Percentiles rank a stretch among this genome's conserved stretches.
These are phyloP conservation scores for Cephus pulcher DNA, from an alignment of 2,888 invertebrate species.

Conservation along the genomic window DNA sequence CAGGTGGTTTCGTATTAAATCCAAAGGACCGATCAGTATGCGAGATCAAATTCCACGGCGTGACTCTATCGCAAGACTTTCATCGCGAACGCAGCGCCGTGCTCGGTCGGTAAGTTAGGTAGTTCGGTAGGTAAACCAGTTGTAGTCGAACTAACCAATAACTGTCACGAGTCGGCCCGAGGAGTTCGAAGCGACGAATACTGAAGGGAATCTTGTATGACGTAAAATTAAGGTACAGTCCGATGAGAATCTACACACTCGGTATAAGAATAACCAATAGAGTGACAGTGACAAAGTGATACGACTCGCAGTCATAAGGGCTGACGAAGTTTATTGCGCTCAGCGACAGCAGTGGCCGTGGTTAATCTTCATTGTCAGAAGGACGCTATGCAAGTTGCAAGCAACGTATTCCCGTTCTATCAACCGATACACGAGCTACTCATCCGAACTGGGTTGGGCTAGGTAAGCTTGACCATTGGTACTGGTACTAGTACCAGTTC, in stretches of 20 bases:
- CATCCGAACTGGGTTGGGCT: neutral
- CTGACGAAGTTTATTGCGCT: neutral
- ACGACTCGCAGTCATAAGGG: neutral
- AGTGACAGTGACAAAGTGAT: neutral
- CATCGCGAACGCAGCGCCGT: neutral
- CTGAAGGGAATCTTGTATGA: neutral
- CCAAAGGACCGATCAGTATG: neutral
- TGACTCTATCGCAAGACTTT: neutral
- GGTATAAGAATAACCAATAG: neutral
- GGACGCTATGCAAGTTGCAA: neutral
- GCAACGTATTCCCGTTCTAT: neutral
- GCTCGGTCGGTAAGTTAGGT: neutral
- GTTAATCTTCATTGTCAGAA: neutral
- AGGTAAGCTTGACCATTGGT: neutral
- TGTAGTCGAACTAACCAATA: neutral
- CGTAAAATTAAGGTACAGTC: neutral
- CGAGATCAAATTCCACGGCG: neutral
- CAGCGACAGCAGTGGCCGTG: neutral
- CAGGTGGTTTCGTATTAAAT: neutral
- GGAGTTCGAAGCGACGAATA: neutral
- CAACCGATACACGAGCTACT: neutral
- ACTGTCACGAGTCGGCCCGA: neutral
- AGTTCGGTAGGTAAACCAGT: neutral
- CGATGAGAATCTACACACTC: neutral
- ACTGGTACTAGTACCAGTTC: neutral